Base-by-base conservation (phyloP, 2,888 invertebrate genomes). In the Oxycera nigricornis region DNA sequence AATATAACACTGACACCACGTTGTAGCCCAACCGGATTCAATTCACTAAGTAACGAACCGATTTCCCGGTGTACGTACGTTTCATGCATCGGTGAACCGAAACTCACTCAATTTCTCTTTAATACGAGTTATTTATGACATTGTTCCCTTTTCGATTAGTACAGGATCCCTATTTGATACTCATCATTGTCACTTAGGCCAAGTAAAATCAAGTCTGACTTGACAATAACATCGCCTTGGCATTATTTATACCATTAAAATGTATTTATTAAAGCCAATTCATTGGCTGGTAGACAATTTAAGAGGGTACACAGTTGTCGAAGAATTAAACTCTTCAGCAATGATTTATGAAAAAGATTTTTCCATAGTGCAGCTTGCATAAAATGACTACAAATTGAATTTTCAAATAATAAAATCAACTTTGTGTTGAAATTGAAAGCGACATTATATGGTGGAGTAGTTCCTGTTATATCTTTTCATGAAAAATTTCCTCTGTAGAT, bases 31-130 rank as follows among this genome's bases (percentile, higher is more conserved):
- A n/a, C 41, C 24, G 14, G n/a, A 30, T 65, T 20, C 46, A 24
- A 46, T 46, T 41, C 28, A 67, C 31, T 9, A 17, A 57, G 20
- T 28, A 57, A n/a, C 26, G 57, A 7, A 39, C 30, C 26, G 22
- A 35, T 57, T 57, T 59, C 59, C 57, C 59, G 39, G 50, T 67
- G 35, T 55, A 35, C n/a, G n/a, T n/a, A n/a, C 31, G 65, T 82
- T 84, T 84, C 81, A 85, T 81, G 85, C 83, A 82, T 82, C 81
- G 82, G 81, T 84, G 83, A 80, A 80, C 81, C 80, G 81, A 82
- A 83, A 84, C 83, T 83, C 81, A 83, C 83, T 83, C 83, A 81
- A 83, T 82, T 82, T 82, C 80, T 80, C 79, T 80, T 81, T 50
- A 39, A 73, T 73, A 65, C 52, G 73, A 65, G 39, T 67, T 73